Evolutionary conservation across 2,888 invertebrate species (phyloP).

Genomic region (Brachycybe producta): DNA sequence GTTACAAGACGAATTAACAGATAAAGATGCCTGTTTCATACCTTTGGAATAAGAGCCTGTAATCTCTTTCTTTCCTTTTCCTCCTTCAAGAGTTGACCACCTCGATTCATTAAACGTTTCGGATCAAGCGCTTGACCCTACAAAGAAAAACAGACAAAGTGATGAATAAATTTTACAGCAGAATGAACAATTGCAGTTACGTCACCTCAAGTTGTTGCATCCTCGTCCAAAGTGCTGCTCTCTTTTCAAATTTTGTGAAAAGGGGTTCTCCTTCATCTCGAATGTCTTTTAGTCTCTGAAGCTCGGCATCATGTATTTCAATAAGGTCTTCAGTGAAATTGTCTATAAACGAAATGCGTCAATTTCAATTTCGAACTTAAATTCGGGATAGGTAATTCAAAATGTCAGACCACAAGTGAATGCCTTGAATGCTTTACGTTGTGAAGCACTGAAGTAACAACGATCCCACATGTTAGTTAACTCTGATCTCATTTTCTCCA

Average conservation of each 20-base stretch:
- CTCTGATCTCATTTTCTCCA: not conserved
- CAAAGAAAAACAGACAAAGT: too few species aligned
- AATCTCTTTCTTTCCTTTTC: slow-evolving; percentile 8
- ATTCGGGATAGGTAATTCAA: slow-evolving; percentile 33
- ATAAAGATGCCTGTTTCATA: too few species aligned
- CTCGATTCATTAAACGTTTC: slow-evolving; percentile 4
- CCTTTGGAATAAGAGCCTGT: slow-evolving; percentile 5
- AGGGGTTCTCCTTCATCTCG: not conserved
- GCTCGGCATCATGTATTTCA: not conserved
- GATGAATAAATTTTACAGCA: not conserved
- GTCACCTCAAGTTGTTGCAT: not conserved
- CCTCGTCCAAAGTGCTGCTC: not conserved
- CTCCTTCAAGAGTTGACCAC: slow-evolving; percentile 1
- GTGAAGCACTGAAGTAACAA: not conserved
- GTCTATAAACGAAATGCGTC: slow-evolving; percentile 2
- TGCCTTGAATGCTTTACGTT: not conserved
- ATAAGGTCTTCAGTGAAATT: not conserved
- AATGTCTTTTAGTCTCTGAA: not conserved
- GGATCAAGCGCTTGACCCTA: not conserved
- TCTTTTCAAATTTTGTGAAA: not conserved
- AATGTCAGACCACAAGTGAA: not conserved
- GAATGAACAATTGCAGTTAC: not conserved
- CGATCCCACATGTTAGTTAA: not conserved
- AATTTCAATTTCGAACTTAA: not conserved
- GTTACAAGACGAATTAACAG: not conserved